Evolutionary conservation across 2,888 invertebrate genomes (phyloP).

Genomic region (Aphrophora alni): DNA sequence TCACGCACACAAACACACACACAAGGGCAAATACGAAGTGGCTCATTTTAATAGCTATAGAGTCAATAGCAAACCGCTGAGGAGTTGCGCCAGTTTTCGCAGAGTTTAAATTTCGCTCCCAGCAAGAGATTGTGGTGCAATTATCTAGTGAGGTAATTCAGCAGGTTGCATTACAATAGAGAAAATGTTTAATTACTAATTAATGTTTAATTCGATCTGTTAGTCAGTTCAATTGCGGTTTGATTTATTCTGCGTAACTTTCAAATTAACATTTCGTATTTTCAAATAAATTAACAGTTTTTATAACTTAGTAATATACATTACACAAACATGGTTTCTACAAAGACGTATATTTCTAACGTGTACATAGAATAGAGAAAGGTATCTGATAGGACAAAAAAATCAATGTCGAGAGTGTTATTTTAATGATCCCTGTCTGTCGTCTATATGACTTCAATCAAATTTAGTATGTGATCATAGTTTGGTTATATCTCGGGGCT

Average conservation of each 20-base stretch:
- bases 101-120: not conserved
- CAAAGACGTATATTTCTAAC: no score
- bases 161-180: not conserved
- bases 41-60: slow-evolving; percentile 9
- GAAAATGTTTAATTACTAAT: not conserved
- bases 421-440: no score
- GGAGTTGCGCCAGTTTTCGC: not conserved
- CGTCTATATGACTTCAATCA: no score
- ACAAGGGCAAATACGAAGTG: not conserved
- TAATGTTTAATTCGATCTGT: not conserved
- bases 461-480: no score
- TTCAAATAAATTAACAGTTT: no score
- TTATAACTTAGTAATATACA: no score
- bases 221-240: not conserved
- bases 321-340: no score
- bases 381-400: no score
- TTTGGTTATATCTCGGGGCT: no score
- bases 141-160: not conserved
- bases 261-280: not conserved
- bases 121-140: not conserved
- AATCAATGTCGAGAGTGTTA: no score
- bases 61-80: slow-evolving; percentile 6
- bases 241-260: not conserved
- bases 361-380: no score
- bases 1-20: slow-evolving; percentile 17